Conservation (phyloP, 2,113 vertebrate genomes). For the Ranitomeya imitator region DNA sequence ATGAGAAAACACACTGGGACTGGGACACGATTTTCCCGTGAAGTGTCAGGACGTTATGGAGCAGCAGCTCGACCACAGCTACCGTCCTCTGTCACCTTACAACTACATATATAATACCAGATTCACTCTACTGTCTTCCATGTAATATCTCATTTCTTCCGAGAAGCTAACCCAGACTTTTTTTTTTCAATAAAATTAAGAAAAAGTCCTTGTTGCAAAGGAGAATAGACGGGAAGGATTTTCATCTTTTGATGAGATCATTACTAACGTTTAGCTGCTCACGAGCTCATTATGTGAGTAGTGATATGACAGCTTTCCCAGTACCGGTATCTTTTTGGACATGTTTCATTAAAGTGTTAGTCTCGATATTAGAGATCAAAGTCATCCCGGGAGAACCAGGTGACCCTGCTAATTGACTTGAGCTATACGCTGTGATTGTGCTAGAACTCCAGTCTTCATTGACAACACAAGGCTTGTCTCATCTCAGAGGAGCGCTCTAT, state of each 20-base stretch:
- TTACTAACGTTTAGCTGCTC: conserved; percentile 67
- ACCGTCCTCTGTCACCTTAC: too few species aligned
- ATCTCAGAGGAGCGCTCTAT: conserved; percentile 70
- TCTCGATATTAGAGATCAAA: conserved; percentile 73
- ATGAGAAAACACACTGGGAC: too few species aligned
- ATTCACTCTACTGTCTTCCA: background rate
- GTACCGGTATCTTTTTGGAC: conserved; percentile 66
- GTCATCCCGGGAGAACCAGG: conserved; percentile 67
- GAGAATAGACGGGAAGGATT: conserved; percentile 22
- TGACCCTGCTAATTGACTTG: conserved; percentile 73
- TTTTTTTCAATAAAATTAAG: background rate
- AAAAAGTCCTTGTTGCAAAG: background rate
- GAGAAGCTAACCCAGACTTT: background rate
- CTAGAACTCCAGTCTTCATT: conserved; percentile 66
- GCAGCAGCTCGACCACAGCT: too few species aligned
- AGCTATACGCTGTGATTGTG: conserved; percentile 69
- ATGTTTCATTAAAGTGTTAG: conserved; percentile 72
- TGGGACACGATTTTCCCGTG: too few species aligned
- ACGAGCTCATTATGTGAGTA: conserved; percentile 68
- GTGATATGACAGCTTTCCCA: conserved; percentile 67
- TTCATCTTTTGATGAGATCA: conserved; percentile 68
- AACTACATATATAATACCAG: background rate
- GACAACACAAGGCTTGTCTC: conserved; percentile 67
- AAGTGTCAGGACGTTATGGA: too few species aligned
- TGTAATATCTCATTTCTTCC: background rate